Percentiles rank a stretch among this genome's conserved stretches.
Conservation (phyloP, 1,140 invertebrate genomes). For the Temnothorax nylanderi region DNA sequence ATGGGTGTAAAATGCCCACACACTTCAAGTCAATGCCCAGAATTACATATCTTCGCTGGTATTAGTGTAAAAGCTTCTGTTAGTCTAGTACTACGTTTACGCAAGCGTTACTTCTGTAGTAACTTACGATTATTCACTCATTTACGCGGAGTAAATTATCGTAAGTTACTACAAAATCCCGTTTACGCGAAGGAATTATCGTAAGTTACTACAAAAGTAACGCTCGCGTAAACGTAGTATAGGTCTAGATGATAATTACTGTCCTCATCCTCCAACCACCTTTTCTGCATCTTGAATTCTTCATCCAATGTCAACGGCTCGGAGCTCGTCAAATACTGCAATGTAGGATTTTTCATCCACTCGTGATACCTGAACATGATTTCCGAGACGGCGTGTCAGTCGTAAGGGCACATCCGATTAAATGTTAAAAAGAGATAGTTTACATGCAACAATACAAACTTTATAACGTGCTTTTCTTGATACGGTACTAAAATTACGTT, state of each 20-base stretch:
- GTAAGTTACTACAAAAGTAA: too few species aligned
- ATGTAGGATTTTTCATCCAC: slow-evolving; percentile 96
- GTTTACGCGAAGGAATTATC: too few species aligned
- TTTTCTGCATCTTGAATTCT: slow-evolving; percentile 96
- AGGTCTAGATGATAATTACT: slow-evolving; percentile 86
- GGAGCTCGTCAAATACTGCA: slow-evolving; percentile 94
- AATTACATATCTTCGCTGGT: too few species aligned
- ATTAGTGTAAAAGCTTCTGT: background rate
- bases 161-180: too few species aligned
- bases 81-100: background rate
- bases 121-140: too few species aligned
- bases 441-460: slow-evolving; percentile 83
- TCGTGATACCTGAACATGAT: slow-evolving; percentile 91
- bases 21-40: too few species aligned
- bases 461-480: slow-evolving; percentile 89
- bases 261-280: slow-evolving; percentile 94
- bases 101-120: too few species aligned
- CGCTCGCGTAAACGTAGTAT: too few species aligned
- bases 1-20: too few species aligned
- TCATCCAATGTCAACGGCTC: slow-evolving; percentile 93
- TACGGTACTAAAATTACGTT: slow-evolving; percentile 91
- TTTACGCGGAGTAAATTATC: too few species aligned
- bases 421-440: background rate
- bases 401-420: too few species aligned
- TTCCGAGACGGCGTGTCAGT: background rate